These are phyloP conservation scores for Drosophila melanica DNA, from an alignment of 1,140 invertebrate species.

Conservation along the genomic window DNA sequence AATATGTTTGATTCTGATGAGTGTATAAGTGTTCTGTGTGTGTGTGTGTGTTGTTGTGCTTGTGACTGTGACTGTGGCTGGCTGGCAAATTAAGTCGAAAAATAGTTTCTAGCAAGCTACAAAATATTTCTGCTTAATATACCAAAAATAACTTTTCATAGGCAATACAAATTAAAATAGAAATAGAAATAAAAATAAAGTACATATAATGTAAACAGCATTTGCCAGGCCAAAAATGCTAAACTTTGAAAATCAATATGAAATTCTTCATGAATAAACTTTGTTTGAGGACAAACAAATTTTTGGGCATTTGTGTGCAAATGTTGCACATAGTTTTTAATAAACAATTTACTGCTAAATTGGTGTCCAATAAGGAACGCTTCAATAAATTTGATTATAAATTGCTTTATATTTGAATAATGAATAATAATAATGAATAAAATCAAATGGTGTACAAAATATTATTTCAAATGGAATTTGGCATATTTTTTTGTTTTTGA, in stretches of 20 bases:
- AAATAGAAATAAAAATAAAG: neutral
- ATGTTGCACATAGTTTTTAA: conserved; percentile 19
- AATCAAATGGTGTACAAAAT: neutral
- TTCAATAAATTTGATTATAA: conserved; percentile 11
- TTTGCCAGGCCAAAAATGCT: neutral
- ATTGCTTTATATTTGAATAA: neutral
- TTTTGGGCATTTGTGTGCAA: conserved; percentile 7
- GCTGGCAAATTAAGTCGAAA: conserved; percentile 4
- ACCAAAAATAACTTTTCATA: conserved; percentile 2
- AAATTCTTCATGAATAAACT: neutral
- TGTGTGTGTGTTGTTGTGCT: neutral
- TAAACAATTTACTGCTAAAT: conserved; percentile 21
- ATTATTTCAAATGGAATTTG: neutral
- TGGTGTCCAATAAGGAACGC: conserved; percentile 13
- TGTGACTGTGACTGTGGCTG: neutral
- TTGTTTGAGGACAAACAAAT: conserved; percentile 3
- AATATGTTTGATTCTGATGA: conserved; percentile 14
- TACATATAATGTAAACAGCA: neutral
- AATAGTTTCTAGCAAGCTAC: conserved; percentile 20
- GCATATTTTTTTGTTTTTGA: no score
- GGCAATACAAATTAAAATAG: neutral
- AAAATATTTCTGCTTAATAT: conserved; percentile 13
- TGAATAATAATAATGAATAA: neutral
- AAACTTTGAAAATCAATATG: conserved; percentile 13
- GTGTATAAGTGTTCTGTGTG: conserved; percentile 1